phyloP scores from a whole-genome alignment of 2,888 invertebrate species.

The Pandemis heparana region DNA sequence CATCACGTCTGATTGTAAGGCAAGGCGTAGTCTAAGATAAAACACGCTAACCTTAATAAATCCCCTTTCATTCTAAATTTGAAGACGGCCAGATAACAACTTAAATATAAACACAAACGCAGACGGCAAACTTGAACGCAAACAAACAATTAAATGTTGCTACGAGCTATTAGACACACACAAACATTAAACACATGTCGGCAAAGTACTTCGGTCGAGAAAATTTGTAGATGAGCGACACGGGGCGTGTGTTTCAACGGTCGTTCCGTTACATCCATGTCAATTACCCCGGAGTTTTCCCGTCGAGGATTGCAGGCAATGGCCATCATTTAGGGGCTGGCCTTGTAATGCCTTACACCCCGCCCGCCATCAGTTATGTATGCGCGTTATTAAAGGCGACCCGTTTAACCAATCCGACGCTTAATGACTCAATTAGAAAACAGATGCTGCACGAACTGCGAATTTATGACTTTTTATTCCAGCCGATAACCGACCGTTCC shows the following conservation, averaged over 20 bases:
- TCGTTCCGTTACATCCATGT: conserved; percentile 73
- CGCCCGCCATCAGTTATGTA: conserved; percentile 75
- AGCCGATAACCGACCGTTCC: conserved; percentile 44
- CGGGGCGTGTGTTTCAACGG: conserved; percentile 45
- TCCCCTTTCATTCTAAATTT: too few relatives aligned
- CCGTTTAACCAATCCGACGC: conserved; percentile 70
- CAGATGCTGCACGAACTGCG: conserved; percentile 71
- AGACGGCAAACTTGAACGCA: not conserved
- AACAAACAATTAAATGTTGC: not conserved
- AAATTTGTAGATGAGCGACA: conserved; percentile 54
- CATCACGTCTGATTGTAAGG: too few relatives aligned
- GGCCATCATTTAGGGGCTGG: conserved; percentile 72
- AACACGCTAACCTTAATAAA: too few relatives aligned
- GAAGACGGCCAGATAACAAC: too few relatives aligned
- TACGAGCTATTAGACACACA: conserved; percentile 16
- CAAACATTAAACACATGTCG: conserved; percentile 51
- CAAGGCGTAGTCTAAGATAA: too few relatives aligned
- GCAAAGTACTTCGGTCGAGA: conserved; percentile 51
- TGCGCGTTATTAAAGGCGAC: conserved; percentile 74
- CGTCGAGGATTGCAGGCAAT: conserved; percentile 75
- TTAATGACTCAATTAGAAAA: conserved; percentile 82
- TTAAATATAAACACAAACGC: not conserved
- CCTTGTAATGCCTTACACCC: conserved; percentile 67
- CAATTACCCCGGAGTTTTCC: conserved; percentile 79
- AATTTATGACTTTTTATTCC: conserved; percentile 70